These are phyloP conservation scores for Odontocerum albicorne DNA, from an alignment of 2,888 invertebrate genomes.

Conservation along the genomic window DNA sequence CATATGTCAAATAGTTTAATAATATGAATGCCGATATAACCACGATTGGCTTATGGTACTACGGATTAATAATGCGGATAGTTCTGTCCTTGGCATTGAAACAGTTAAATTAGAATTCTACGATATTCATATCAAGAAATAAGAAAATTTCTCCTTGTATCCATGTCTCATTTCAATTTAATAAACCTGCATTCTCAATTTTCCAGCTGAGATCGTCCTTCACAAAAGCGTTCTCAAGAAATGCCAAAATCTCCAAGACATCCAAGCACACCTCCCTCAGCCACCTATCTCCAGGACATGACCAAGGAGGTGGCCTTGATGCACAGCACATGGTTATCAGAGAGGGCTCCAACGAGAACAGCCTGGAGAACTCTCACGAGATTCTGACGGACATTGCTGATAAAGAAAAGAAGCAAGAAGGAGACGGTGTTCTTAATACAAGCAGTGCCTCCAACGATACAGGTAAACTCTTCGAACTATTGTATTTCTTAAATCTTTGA, in stretches of 20 bases:
- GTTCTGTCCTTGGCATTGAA: too few species aligned
- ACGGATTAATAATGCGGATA: too few species aligned
- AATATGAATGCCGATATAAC: too few species aligned
- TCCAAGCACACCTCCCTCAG: constrained; percentile 59
- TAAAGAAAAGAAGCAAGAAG: constrained; percentile 8
- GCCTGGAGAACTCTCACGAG: constrained; percentile 57
- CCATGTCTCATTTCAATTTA: too few species aligned
- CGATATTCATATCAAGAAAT: too few species aligned
- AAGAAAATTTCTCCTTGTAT: too few species aligned
- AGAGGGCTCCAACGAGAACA: constrained; percentile 57
- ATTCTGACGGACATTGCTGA: constrained; percentile 44
- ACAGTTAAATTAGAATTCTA: too few species aligned
- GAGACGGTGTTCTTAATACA: constrained; percentile 10
- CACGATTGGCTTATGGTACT: too few species aligned
- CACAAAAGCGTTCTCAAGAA: constrained; percentile 93
- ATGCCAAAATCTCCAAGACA: constrained; percentile 76
- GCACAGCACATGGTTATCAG: constrained; percentile 56
- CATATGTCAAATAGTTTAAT: too few species aligned
- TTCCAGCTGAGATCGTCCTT: constrained; percentile 88
- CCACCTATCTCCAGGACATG: constrained; percentile 50
- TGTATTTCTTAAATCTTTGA: too few species aligned
- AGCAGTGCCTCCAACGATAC: constrained; percentile 25
- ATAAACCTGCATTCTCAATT: too few species aligned
- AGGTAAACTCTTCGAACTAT: too few species aligned
- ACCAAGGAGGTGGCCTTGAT: constrained; percentile 51